Evolutionary conservation across 1,140 invertebrate species (phyloP).

Genomic region (Leptinotarsa defecta): DNA sequence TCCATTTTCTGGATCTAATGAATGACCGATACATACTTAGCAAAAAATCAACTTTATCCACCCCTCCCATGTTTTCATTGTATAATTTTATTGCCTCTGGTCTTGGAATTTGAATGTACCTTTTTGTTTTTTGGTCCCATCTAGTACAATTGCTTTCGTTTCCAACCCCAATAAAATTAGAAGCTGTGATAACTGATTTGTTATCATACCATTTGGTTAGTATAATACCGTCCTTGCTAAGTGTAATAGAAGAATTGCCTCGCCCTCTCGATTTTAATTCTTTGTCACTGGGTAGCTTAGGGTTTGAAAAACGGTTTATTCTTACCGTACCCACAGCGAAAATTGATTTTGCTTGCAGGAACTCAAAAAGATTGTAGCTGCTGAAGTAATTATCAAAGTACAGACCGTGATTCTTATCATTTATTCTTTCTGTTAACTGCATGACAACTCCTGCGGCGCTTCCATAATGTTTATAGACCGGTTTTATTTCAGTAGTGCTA

Average conservation of each 20-base stretch:
- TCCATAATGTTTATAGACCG: constrained; percentile 28
- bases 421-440: constrained; percentile 29
- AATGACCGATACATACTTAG: constrained; percentile 25
- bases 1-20: constrained; percentile 26
- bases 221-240: constrained; percentile 25
- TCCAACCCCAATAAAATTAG: constrained; percentile 57
- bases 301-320: constrained; percentile 53
- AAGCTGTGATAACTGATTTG: constrained; percentile 52
- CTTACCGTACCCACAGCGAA: constrained; percentile 52
- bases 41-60: constrained; percentile 28
- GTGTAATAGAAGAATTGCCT: constrained; percentile 23
- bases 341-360: constrained; percentile 34
- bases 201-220: constrained; percentile 47
- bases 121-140: constrained; percentile 53
- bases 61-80: constrained; percentile 26
- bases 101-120: constrained; percentile 34
- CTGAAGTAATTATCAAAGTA: constrained; percentile 53
- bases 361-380: constrained; percentile 53
- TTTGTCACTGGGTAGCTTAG: constrained; percentile 52
- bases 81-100: constrained; percentile 22
- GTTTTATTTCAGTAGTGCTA: constrained; percentile 41
- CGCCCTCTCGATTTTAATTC: constrained; percentile 28
- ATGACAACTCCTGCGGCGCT: constrained; percentile 28
- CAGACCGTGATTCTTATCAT: constrained; percentile 26
- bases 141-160: constrained; percentile 35